Percentiles rank a stretch among this genome's conserved stretches.
Evolutionary conservation across 2,888 invertebrate genomes (phyloP).

Genomic region (Notodonta ziczac): DNA sequence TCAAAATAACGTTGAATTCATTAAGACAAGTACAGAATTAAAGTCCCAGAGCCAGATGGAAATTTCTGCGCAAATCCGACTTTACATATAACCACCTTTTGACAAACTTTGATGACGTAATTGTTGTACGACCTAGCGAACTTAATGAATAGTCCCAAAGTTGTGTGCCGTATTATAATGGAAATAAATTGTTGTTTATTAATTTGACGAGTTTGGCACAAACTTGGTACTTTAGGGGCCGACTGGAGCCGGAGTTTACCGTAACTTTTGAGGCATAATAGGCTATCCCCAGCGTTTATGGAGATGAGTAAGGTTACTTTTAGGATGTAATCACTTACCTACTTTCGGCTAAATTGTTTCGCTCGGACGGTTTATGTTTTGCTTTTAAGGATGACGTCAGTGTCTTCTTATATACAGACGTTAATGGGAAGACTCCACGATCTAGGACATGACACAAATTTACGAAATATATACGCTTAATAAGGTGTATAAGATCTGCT

Average conservation of each 20-base stretch:
- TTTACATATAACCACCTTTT: conserved; percentile 12
- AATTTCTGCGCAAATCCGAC: background rate
- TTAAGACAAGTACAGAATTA: no score
- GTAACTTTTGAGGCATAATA: conserved; percentile 24
- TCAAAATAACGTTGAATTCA: no score
- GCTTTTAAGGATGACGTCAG: background rate
- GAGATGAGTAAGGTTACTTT: conserved; percentile 14
- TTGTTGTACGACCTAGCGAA: conserved; percentile 14
- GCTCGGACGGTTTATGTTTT: background rate
- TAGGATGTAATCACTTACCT: background rate
- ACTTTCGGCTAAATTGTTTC: background rate
- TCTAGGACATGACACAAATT: no score
- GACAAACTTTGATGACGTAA: conserved; percentile 7
- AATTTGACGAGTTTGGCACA: conserved; percentile 31
- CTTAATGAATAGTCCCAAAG: conserved; percentile 26
- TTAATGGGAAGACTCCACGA: background rate
- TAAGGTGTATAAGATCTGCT: no score
- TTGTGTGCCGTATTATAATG: conserved; percentile 30
- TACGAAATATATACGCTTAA: no score
- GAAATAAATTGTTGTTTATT: conserved; percentile 38
- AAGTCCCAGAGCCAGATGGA: background rate
- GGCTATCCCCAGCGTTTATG: conserved; percentile 18
- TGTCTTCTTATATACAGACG: background rate
- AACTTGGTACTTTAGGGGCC: conserved; percentile 27
- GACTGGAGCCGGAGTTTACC: conserved; percentile 16